Percentiles rank a stretch among this genome's conserved stretches.
These are phyloP conservation scores for Caerostris extrusa DNA, from an alignment of 1,140 invertebrate genomes.

Conservation along the genomic window DNA sequence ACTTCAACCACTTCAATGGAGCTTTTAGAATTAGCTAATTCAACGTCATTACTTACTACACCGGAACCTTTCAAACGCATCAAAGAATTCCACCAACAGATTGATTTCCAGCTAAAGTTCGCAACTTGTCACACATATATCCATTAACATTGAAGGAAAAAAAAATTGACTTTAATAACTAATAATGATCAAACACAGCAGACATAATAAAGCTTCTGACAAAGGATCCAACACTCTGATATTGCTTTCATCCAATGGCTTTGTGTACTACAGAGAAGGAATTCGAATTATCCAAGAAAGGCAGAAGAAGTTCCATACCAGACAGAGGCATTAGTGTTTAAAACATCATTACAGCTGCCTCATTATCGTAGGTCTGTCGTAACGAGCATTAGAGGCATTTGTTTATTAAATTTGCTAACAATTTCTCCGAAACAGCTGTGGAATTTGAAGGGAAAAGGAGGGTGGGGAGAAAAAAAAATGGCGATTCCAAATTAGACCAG, in stretches of 20 bases:
- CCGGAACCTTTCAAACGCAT: neutral
- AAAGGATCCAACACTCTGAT: neutral
- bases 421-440: constrained; percentile 4
- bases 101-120: neutral
- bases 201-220: neutral
- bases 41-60: neutral
- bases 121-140: neutral
- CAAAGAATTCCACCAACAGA: neutral
- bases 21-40: neutral
- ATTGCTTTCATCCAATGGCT: neutral
- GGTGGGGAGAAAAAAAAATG: neutral
- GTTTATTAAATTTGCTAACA: constrained; percentile 61
- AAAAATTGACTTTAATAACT: constrained; percentile 12
- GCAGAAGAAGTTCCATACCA: neutral
- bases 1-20: neutral
- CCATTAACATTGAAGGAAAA: neutral
- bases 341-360: constrained; percentile 50
- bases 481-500: constrained; percentile 10
- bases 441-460: neutral
- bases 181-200: neutral
- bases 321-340: constrained; percentile 44
- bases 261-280: neutral
- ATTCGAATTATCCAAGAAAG: constrained; percentile 4
- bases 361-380: constrained; percentile 17
- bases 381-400: constrained; percentile 34